A percentile compares a stretch with the other conserved stretches of the same genome.
These are phyloP conservation scores for Apamea epomidion DNA, from an alignment of 2,888 invertebrate genomes.

Conservation along the genomic window DNA sequence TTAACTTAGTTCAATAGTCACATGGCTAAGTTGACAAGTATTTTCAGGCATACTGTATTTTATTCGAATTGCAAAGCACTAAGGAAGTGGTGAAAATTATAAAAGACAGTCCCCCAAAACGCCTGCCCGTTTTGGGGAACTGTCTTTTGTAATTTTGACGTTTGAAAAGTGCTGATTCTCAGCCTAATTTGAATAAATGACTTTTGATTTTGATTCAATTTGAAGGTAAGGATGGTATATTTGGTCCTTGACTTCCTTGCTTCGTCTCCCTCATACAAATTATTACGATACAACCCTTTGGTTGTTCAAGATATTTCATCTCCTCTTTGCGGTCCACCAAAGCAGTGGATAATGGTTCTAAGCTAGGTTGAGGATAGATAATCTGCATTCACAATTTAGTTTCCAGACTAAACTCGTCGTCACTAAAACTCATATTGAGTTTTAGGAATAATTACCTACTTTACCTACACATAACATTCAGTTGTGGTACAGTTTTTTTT, in stretches of 20 bases:
- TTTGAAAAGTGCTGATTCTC: no score
- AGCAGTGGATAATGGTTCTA: background rate
- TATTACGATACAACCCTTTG: background rate
- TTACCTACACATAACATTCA: background rate
- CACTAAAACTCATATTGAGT: background rate
- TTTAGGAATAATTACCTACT: background rate
- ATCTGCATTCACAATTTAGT: background rate
- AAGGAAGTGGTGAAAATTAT: no score
- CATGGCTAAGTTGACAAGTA: background rate
- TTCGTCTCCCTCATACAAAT: background rate
- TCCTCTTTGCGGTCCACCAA: background rate
- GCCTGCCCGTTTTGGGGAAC: no score
- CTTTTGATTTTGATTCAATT: no score
- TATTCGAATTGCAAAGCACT: no score
- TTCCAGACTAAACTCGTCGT: background rate
- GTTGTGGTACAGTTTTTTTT: background rate
- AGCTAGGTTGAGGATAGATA: background rate
- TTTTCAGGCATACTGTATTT: background rate
- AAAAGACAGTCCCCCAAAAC: no score
- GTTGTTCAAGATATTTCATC: background rate
- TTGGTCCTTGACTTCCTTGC: no score
- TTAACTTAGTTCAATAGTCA: background rate
- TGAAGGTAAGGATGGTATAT: background rate
- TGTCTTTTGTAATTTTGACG: no score
- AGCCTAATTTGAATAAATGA: no score